phyloP scores from a whole-genome alignment of 2,888 invertebrate species.

The Opisthograptis luteolata region DNA sequence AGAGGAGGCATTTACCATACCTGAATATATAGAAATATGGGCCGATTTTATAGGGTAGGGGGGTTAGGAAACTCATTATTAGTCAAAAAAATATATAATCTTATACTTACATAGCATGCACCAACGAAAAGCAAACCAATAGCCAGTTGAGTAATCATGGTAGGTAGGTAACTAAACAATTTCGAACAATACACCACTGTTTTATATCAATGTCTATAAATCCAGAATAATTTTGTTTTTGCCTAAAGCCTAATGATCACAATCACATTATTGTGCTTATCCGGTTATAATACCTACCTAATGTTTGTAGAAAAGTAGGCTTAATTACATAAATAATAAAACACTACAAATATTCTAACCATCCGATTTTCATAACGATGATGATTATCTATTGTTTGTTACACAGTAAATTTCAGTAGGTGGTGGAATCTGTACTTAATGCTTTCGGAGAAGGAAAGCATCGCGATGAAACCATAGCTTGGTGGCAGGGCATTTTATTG shows the following conservation, averaged over 20 bases:
- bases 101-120: constrained; percentile 55
- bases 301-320: neutral
- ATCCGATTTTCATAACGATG: too few relatives aligned
- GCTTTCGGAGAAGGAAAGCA: too few relatives aligned
- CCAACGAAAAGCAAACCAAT: constrained; percentile 45
- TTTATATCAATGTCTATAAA: constrained; percentile 24
- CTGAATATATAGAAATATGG: too few relatives aligned
- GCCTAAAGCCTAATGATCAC: constrained; percentile 11
- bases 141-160: constrained; percentile 48
- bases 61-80: too few relatives aligned
- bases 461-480: too few relatives aligned
- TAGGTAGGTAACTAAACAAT: constrained; percentile 38
- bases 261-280: constrained; percentile 16
- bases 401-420: too few relatives aligned
- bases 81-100: too few relatives aligned
- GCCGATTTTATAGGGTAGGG: too few relatives aligned
- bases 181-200: constrained; percentile 9
- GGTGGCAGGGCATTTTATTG: too few relatives aligned
- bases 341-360: neutral
- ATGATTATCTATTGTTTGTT: too few relatives aligned
- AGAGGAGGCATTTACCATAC: too few relatives aligned
- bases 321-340: constrained; percentile 6
- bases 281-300: constrained; percentile 2
- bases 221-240: constrained; percentile 6
- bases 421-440: too few relatives aligned